Base-by-base conservation (phyloP, 37 sponge, comb jelly and placozoan species). In the Mnemiopsis leidyi region DNA sequence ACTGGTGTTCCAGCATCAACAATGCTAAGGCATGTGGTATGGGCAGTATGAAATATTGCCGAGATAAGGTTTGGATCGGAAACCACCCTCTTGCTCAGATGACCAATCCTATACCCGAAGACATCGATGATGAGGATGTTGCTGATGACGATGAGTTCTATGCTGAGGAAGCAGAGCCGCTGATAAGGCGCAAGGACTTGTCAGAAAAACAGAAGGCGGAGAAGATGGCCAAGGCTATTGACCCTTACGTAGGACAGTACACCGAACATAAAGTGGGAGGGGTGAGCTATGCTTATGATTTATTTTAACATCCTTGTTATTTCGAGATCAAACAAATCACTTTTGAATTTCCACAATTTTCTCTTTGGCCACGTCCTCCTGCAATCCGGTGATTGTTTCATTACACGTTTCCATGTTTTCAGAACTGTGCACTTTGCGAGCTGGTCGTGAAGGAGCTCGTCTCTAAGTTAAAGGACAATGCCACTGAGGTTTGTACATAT, bases 121-220 rank as follows among this genome's bases (percentile, higher is more conserved):
- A 93, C 32, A 39, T 26, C 0, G 95, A 94, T 82, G 94, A 95
- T 38, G 23, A 94, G 69, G 94, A 92, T 38, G 94, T 93, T 18
- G 9, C 61, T 13, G 9, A 48, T 5, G 13, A 48, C 9, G 5
- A 48, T 48, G 61, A 5, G 61, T 48, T 48, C 13, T 5, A 48
- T 13, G 9, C 61, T 48, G 61, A 48, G 61, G 13, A 18, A 13
- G 61, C 5, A 18, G 61, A 48, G 13, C 9, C 61, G 61, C 61
- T 48, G 61, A 48, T 48, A 48, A 48, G 13, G 13, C 61, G 9
- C 61, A 48, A 48, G 61, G 13, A 48, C 5, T 48, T 48, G 61
- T 18, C 61, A 18, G 61, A 48, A 48, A 13, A 48, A 48, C n/a
- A 71, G 3, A 71, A 28, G n/a, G 75, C 30, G 5, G n/a, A 71